phyloP scores from a whole-genome alignment of 2,797 vertebrate species.

The Sebastes paucispinis region DNA sequence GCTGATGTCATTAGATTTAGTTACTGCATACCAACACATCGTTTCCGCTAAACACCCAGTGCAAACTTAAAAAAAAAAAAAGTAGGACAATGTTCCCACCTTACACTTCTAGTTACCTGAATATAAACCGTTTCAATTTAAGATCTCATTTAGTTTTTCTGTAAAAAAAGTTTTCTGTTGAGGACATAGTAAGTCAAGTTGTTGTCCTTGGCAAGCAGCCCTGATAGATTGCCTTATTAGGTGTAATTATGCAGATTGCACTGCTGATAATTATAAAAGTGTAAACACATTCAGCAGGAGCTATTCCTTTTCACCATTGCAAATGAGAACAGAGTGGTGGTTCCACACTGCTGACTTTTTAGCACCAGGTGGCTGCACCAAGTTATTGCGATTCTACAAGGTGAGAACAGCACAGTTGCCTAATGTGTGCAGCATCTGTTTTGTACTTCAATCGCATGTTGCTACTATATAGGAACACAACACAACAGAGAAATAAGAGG shows the following conservation, averaged over 20 bases:
- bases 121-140: background rate
- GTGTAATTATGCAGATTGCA: conserved; percentile 76
- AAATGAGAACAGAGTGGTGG: conserved; percentile 57
- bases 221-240: conserved; percentile 76
- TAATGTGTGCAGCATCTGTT: conserved; percentile 63
- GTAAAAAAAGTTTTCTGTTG: conserved; percentile 51
- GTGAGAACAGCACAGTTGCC: conserved; percentile 52
- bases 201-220: conserved; percentile 66
- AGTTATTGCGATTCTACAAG: conserved; percentile 66
- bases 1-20: conserved; percentile 58
- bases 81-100: background rate
- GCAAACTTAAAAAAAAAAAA: background rate
- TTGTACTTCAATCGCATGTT: conserved; percentile 28
- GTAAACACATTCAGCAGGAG: conserved; percentile 73
- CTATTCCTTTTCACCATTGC: conserved; percentile 66
- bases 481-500: conserved; percentile 7
- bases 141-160: conserved; percentile 10
- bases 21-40: conserved; percentile 24
- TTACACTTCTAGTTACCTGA: background rate
- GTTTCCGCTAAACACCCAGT: conserved; percentile 5
- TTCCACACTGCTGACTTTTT: conserved; percentile 64
- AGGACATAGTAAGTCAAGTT: conserved; percentile 52
- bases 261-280: conserved; percentile 73
- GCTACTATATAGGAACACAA: conserved; percentile 7
- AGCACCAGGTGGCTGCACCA: conserved; percentile 69